These are phyloP conservation scores for Ctena decussata DNA, from an alignment of 2,888 invertebrate genomes.

Conservation along the genomic window DNA sequence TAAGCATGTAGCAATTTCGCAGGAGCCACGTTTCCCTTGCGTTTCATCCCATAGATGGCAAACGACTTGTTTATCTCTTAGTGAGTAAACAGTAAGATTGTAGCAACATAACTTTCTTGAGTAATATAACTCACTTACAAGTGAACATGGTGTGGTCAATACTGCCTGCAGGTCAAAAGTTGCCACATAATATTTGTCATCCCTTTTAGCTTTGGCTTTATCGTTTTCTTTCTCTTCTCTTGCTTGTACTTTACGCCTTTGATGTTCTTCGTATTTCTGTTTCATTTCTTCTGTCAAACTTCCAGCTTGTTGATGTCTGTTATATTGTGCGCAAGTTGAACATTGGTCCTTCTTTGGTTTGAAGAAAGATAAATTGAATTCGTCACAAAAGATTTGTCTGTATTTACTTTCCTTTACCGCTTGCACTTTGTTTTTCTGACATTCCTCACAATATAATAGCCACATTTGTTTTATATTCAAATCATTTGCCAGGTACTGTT, in stretches of 20 bases:
- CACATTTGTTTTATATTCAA: too few relatives aligned
- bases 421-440: too few relatives aligned
- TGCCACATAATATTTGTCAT: slow-evolving; percentile 13
- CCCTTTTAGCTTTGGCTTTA: slow-evolving; percentile 8
- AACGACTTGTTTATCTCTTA: slow-evolving; percentile 27
- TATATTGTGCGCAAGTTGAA: background rate
- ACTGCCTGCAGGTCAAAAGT: slow-evolving; percentile 50
- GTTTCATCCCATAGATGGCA: slow-evolving; percentile 42
- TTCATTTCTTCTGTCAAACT: background rate
- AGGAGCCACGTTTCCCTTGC: slow-evolving; percentile 33
- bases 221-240: slow-evolving; percentile 22
- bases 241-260: slow-evolving; percentile 17
- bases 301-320: background rate
- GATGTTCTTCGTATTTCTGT: slow-evolving; percentile 14
- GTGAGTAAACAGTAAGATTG: slow-evolving; percentile 38
- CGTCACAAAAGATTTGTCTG: slow-evolving; percentile 49
- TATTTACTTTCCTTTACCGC: too few relatives aligned
- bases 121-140: slow-evolving; percentile 50
- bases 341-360: slow-evolving; percentile 41
- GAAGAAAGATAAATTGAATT: slow-evolving; percentile 26
- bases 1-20: slow-evolving; percentile 33
- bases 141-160: slow-evolving; percentile 27
- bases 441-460: too few relatives aligned
- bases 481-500: too few relatives aligned
- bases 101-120: slow-evolving; percentile 29